Evolutionary conservation across 1,140 invertebrate genomes (phyloP).

Genomic region (Nymphalis io): DNA sequence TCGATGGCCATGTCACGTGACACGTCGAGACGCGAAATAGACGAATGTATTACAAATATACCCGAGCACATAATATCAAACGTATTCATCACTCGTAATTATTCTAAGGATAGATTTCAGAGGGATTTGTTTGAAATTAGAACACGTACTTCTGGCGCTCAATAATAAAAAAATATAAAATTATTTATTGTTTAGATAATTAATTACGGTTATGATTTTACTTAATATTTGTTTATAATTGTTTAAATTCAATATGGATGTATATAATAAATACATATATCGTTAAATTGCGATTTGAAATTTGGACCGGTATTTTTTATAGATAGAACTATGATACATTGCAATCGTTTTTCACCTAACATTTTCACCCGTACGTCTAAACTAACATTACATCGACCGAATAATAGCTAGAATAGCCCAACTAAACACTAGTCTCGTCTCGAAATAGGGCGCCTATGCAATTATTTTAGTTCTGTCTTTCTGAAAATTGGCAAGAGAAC

Average conservation of each 20-base stretch:
- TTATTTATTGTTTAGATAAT: background rate
- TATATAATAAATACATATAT: no score
- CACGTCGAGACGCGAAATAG: conserved; percentile 28
- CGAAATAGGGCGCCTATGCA: conserved; percentile 79
- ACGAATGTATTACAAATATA: conserved; percentile 40
- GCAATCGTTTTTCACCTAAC: background rate
- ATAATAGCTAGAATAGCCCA: conserved; percentile 77
- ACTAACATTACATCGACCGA: conserved; percentile 37
- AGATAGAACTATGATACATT: background rate
- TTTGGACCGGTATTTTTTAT: background rate
- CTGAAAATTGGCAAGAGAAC: conserved; percentile 80
- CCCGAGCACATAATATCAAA: conserved; percentile 31
- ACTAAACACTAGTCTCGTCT: conserved; percentile 69
- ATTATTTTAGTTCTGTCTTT: conserved; percentile 81
- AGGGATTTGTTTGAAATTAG: conserved; percentile 27
- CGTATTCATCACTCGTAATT: conserved; percentile 37
- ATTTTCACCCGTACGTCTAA: background rate
- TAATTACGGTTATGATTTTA: no score
- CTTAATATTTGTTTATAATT: no score
- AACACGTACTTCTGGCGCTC: conserved; percentile 20
- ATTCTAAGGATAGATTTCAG: conserved; percentile 34
- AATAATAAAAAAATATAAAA: conserved; percentile 14
- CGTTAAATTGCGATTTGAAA: background rate
- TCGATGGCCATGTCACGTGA: conserved; percentile 5
- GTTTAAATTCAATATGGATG: no score